phyloP scores from a whole-genome alignment of 64 coral and sea anemone genomes.

The Orbicella faveolata region DNA sequence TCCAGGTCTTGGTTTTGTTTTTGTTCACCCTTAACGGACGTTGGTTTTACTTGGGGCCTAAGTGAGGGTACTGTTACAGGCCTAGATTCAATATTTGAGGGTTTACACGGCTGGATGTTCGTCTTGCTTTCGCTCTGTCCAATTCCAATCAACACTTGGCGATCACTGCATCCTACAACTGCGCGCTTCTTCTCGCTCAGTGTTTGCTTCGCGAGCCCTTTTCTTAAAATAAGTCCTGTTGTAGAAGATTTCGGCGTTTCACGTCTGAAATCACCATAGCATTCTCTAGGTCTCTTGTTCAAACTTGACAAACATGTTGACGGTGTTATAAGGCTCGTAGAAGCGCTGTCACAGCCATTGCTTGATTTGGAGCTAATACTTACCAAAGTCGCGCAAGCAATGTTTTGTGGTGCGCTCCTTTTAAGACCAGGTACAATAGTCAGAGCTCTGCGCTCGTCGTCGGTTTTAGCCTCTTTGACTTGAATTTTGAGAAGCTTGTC shows the following conservation, averaged over 20 bases:
- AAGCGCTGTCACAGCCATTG: background rate
- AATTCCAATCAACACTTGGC: background rate
- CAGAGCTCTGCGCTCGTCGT: background rate
- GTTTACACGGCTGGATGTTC: background rate
- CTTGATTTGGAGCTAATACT: background rate
- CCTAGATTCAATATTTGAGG: constrained; percentile 13
- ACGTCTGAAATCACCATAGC: background rate
- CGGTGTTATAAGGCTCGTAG: background rate
- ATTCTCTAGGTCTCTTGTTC: background rate
- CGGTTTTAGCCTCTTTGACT: background rate
- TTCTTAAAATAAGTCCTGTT: background rate
- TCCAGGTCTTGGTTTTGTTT: background rate
- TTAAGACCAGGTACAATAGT: background rate
- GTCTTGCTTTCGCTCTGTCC: background rate
- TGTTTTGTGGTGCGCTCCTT: background rate
- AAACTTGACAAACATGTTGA: constrained; percentile 17
- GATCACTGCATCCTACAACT: background rate
- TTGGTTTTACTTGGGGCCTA: background rate
- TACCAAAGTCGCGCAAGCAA: background rate
- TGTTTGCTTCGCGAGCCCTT: background rate
- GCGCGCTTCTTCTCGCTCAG: background rate
- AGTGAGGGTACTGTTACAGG: background rate
- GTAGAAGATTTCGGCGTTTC: background rate
- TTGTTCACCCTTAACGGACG: background rate
- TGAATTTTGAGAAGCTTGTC: background rate